A percentile compares a stretch with the other conserved stretches of the same genome.
Evolutionary conservation across 2,113 vertebrate genomes (phyloP).

Genomic region (Channa argus): DNA sequence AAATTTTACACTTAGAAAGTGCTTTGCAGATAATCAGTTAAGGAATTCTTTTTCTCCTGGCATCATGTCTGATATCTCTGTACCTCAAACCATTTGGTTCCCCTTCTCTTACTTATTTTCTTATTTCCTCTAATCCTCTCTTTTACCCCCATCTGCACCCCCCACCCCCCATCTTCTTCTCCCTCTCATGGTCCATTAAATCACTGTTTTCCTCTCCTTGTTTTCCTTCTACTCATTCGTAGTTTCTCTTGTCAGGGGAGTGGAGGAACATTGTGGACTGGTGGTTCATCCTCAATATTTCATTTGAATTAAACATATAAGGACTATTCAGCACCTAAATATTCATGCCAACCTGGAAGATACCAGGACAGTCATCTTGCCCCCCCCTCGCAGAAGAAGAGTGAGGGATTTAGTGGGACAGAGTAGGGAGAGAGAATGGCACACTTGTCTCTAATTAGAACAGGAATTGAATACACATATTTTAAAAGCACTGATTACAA

Average conservation of each 20-base stretch:
- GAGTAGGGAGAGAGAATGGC: neutral
- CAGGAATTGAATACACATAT: conserved; percentile 10
- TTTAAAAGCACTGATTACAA: neutral
- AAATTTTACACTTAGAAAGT: conserved; percentile 43
- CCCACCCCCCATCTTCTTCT: neutral
- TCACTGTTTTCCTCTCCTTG: conserved; percentile 28
- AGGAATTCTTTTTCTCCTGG: neutral
- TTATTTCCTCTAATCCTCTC: conserved; percentile 14
- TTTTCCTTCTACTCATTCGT: conserved; percentile 47
- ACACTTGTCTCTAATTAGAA: conserved; percentile 31
- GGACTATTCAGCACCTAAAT: conserved; percentile 60
- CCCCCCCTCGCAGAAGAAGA: conserved; percentile 2
- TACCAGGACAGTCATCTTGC: conserved; percentile 45
- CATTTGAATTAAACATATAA: conserved; percentile 77
- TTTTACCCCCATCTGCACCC: conserved; percentile 34
- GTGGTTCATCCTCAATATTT: conserved; percentile 73
- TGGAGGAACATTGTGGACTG: conserved; percentile 44
- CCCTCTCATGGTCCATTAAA: conserved; percentile 44
- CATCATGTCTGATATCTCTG: too few species aligned
- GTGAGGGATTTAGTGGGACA: neutral
- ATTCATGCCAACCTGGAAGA: conserved; percentile 62
- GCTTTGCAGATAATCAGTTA: conserved; percentile 22
- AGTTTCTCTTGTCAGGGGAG: conserved; percentile 55
- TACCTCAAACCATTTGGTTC: conserved; percentile 11
- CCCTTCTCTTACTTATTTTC: neutral